Evolutionary conservation across 2,113 vertebrate species (phyloP), one percentile per base, ranked within the genome.

Genomic region (Xiphophorus hellerii): DNA sequence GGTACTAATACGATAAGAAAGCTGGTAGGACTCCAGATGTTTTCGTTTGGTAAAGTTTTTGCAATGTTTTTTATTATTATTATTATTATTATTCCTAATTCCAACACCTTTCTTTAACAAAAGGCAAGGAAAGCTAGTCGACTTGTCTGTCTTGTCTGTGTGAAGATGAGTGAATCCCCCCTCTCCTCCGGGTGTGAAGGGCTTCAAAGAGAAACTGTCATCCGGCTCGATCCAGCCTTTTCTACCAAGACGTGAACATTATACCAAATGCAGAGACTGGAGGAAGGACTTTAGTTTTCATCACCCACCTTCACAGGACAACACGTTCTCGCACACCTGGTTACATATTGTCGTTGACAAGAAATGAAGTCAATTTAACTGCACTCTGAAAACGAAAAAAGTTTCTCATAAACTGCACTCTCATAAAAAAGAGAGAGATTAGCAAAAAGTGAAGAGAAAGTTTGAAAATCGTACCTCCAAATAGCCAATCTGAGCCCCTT

Each of bases 121-220:
- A 17, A 25, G n/a, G 51, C 22, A 58, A n/a, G 25, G 10, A 58
- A n/a, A 25, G 2, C 5, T 14, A 1, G 51, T 58, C n/a, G 51
- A 9, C 51, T n/a, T 58, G 33, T 35, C 7, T 35, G 33, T 7
- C 33, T 35, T 58, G 66, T 54, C 35, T 71, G 44, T 37, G 64
- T 58, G 37, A 33, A 71, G 74, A 64, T 81, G 70, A 67, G 76
- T 67, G 72, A 80, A 71, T 51, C 31, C 51, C 22, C 83, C 80
- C 44, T 15, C 22, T 80, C 82, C 65, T 62, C 10, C 0, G 73
- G 76, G 60, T 20, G 30, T 8, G 17, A 66, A 75, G 69, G 74
- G 71, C 61, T 70, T 85, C 83, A 81, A 39, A 88, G 71, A 79
- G 73, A 84, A 82, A 79, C 30, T 85, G 60, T 73, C 72, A 69